Evolutionary conservation across 2,797 vertebrate species (phyloP), one percentile per base, ranked within the genome.

Genomic region (Oophaga sylvatica): DNA sequence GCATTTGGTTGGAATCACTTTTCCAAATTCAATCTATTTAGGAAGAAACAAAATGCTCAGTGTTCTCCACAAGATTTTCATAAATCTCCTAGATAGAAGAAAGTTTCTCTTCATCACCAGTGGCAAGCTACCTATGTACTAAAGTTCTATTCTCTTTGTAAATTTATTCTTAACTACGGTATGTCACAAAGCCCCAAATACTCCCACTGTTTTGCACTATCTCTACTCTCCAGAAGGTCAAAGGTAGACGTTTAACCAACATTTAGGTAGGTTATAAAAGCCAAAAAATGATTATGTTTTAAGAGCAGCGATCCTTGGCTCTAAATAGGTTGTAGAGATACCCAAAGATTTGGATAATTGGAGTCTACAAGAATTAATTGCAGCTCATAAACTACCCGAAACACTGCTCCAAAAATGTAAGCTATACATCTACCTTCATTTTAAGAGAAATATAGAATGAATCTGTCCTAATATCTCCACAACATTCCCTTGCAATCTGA

Each of bases 401-500:
- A 93, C 91, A 91, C 91, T 85, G 76, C 90, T 93, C 93, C 91
- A 93, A 94, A 93, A 93, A 80, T 93, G 92, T 92, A 35, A 91
- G 90, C 88, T 92, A 85, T 90, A 90, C 91, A 92, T 95, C 93
- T 92, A 92, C 92, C 45, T 93, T 93, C 91, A 90, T 94, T 92
- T 93, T 91, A 92, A 93, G 90, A 92, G 94, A 94, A 94, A 95
- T 92, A 90, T 90, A 90, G 92, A 93, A 92, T 93, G 93, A 93
- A 94, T 94, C 94, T 94, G 92, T 95, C 93, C 92, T 94, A 94
- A 94, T 93, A 95, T 94, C 91, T 95, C 94, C 92, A 95, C 92
- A 94, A 92, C 94, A 93, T 94, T 95, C 92, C 93, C 93, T 94
- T 93, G 92, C 92, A 90, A 94, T 91, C 91, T 93, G 92, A 94